Evolutionary conservation across 2,113 vertebrate genomes (phyloP).

Genomic region (Nannobrachium achirus): DNA sequence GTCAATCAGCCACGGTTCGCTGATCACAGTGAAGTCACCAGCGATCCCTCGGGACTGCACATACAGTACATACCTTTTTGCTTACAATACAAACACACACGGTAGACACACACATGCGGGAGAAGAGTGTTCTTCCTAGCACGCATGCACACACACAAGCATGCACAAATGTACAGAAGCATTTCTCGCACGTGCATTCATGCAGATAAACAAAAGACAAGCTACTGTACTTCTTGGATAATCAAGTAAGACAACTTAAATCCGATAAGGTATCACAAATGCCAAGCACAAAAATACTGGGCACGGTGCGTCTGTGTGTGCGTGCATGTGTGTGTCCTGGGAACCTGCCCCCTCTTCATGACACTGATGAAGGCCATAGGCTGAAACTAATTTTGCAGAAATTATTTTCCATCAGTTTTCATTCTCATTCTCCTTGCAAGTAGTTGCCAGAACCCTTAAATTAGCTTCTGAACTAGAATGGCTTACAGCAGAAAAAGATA

Average conservation of each 20-base stretch:
- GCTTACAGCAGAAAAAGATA: too few relatives aligned
- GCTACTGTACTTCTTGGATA: background rate
- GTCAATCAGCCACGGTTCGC: conserved; percentile 15
- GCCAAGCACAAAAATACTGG: background rate
- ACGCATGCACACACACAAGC: background rate
- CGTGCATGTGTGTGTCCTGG: background rate
- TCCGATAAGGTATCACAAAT: background rate
- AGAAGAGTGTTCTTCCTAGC: too few relatives aligned
- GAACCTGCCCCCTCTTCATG: background rate
- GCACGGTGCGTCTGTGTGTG: background rate
- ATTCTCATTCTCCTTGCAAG: too few relatives aligned
- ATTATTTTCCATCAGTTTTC: too few relatives aligned
- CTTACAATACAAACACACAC: too few relatives aligned
- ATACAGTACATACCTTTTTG: background rate
- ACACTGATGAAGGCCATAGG: too few relatives aligned
- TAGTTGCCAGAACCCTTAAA: too few relatives aligned
- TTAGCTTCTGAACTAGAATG: too few relatives aligned
- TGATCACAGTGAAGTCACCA: conserved; percentile 17
- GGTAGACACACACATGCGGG: too few relatives aligned
- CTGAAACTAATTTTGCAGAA: too few relatives aligned
- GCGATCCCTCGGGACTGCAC: conserved; percentile 3
- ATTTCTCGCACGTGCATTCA: too few relatives aligned
- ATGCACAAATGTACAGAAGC: too few relatives aligned
- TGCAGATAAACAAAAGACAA: background rate
- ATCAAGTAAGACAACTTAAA: background rate